Conservation (phyloP, 2,797 vertebrate species). For the Prunella strophiata region DNA sequence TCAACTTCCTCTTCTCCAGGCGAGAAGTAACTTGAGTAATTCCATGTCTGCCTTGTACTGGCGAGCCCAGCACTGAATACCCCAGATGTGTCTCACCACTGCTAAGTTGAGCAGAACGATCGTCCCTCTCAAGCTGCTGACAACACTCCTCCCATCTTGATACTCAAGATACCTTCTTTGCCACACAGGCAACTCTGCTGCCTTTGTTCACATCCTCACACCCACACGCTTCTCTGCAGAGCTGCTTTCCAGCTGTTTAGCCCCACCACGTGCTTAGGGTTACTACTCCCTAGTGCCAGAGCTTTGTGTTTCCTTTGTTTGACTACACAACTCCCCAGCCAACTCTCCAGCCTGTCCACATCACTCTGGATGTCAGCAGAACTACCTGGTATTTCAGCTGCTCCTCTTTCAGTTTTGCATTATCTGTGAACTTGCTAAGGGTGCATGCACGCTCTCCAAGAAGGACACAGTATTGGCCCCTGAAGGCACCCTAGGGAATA, state of each 20-base stretch:
- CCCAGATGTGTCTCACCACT: neutral
- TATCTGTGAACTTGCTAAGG: neutral
- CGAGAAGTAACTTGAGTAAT: neutral
- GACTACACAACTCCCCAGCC: neutral
- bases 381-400: neutral
- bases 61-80: fast-evolving
- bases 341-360: neutral
- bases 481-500: neutral
- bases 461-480: neutral
- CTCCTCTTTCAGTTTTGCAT: neutral
- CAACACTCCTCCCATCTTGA: fast-evolving
- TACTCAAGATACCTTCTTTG: neutral
- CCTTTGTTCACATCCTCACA: neutral
- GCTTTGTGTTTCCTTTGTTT: neutral
- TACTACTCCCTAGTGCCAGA: neutral
- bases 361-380: neutral
- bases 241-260: neutral
- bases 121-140: too few species aligned
- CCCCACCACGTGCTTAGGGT: fast-evolving
- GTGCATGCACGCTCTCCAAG: neutral
- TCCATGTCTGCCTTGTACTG: too few species aligned
- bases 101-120: neutral
- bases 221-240: neutral
- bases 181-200: neutral
- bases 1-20: neutral